Base-by-base conservation (phyloP, 2,797 vertebrate genomes). In the Brachymystax lenok region DNA sequence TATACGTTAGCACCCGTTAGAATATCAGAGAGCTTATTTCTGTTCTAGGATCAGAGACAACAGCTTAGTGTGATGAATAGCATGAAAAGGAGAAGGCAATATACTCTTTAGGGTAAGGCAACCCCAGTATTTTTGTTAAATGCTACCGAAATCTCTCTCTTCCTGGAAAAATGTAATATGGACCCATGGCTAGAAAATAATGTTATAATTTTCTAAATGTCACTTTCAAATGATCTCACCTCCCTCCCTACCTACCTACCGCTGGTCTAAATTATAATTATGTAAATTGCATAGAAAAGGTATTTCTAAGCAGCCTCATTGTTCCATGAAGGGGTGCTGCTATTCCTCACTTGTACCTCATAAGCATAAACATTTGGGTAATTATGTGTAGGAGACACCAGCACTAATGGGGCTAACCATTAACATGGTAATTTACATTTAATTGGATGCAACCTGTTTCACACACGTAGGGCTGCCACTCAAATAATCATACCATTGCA, bases 191-290 rank as follows among this genome's bases (percentile, higher is more conserved):
- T 64, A 50, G 74, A 77, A 72, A 79, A 80, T 4, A 77, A 66
- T 67, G 54, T 61, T 79, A 77, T 79, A 35, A 80, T 81, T 83
- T 80, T 79, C 79, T 73, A 77, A 84, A 81, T 74, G 71, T 80
- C 82, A 80, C 8, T 73, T 80, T 83, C 35, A 52, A n/a, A n/a
- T 5, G 21, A 40, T 61, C 27, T 51, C 76, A 46, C 40, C 40
- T 46, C 40, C 40, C 63, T 70, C 35, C 40, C 2, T 46, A 2
- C 40, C 73, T 71, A 66, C 76, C 74, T 71, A 82, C 80, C 77
- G 2, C 79, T 63, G 80, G 74, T 69, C 76, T 77, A 73, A 78
- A 81, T 81, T 59, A 72, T 82, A 77, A 89, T 89, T 88, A 88
- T 83, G 81, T 28, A 80, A 83, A 83, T 87, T n/a, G 77, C 19